Evolutionary conservation across 2,888 invertebrate species (phyloP).

Genomic region (Lycaena phlaeas): DNA sequence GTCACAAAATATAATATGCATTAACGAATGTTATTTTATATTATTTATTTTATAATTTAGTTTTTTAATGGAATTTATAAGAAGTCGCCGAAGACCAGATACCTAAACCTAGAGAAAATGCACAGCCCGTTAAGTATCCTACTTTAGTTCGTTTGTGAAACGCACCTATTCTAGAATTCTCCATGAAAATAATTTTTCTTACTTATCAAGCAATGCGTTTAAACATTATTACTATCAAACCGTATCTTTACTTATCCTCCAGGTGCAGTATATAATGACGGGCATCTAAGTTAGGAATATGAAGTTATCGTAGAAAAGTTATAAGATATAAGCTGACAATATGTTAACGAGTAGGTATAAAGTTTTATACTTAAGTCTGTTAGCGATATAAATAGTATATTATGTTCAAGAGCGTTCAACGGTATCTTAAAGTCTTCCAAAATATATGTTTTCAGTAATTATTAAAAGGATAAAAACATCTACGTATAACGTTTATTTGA

Average conservation of each 20-base stretch:
- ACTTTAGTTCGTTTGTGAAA: constrained; percentile 47
- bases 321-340: constrained; percentile 9
- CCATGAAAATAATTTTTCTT: constrained; percentile 48
- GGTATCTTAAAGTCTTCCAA: constrained; percentile 63
- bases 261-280: constrained; percentile 1
- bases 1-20: constrained; percentile 7
- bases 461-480: constrained; percentile 29
- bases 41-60: constrained; percentile 19
- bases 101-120: constrained; percentile 53
- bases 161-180: constrained; percentile 30
- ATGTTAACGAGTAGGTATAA: constrained; percentile 9
- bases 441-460: constrained; percentile 38
- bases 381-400: constrained; percentile 9
- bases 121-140: constrained; percentile 60
- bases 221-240: background rate
- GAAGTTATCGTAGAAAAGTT: constrained; percentile 4
- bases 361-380: constrained; percentile 8
- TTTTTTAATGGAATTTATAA: constrained; percentile 8
- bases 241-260: background rate
- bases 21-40: constrained; percentile 5
- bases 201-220: constrained; percentile 17
- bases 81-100: constrained; percentile 31
- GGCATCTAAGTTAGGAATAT: constrained; percentile 2
- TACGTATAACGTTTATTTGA: background rate
- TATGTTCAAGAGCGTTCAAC: constrained; percentile 42